Percentiles rank a stretch among this genome's conserved stretches.
Conservation (phyloP, 2,797 vertebrate species). For the Apogon hyalosoma region DNA sequence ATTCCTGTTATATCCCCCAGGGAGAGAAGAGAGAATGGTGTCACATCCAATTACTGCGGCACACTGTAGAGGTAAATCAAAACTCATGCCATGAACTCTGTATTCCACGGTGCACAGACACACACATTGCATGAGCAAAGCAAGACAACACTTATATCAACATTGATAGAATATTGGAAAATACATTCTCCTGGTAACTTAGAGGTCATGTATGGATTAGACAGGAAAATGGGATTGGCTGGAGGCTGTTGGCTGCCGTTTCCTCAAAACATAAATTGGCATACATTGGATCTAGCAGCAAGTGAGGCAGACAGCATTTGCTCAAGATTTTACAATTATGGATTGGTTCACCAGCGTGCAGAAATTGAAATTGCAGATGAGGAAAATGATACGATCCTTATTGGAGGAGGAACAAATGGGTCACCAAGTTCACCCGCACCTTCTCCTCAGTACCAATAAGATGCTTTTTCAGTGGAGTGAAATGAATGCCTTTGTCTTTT, state of each 20-base stretch:
- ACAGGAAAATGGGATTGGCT: slow-evolving; percentile 68
- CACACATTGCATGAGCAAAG: slow-evolving; percentile 35
- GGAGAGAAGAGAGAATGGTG: slow-evolving; percentile 80
- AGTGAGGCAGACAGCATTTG: slow-evolving; percentile 45
- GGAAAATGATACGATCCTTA: slow-evolving; percentile 36
- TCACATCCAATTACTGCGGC: slow-evolving; percentile 83
- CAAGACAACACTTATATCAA: slow-evolving; percentile 65
- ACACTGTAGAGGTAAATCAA: slow-evolving; percentile 82
- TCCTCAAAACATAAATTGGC: slow-evolving; percentile 75
- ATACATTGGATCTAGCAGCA: slow-evolving; percentile 48
- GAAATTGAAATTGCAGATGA: slow-evolving; percentile 72
- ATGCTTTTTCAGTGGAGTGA: slow-evolving; percentile 38
- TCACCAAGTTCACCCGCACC: slow-evolving; percentile 55
- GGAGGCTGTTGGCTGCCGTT: slow-evolving; percentile 62
- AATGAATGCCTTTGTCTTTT: slow-evolving; percentile 74
- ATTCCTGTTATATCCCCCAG: slow-evolving; percentile 79
- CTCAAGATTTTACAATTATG: slow-evolving; percentile 68
- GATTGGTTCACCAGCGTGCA: slow-evolving; percentile 64
- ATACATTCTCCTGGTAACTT: slow-evolving; percentile 65
- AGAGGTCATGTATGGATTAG: slow-evolving; percentile 78
- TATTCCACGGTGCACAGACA: slow-evolving; percentile 53
- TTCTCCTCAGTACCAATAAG: slow-evolving; percentile 42
- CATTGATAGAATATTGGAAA: slow-evolving; percentile 78
- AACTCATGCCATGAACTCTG: slow-evolving; percentile 73
- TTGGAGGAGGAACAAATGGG: slow-evolving; percentile 46